These are phyloP conservation scores for Sussaba pulchella DNA, from an alignment of 2,888 invertebrate species.

Conservation along the genomic window DNA sequence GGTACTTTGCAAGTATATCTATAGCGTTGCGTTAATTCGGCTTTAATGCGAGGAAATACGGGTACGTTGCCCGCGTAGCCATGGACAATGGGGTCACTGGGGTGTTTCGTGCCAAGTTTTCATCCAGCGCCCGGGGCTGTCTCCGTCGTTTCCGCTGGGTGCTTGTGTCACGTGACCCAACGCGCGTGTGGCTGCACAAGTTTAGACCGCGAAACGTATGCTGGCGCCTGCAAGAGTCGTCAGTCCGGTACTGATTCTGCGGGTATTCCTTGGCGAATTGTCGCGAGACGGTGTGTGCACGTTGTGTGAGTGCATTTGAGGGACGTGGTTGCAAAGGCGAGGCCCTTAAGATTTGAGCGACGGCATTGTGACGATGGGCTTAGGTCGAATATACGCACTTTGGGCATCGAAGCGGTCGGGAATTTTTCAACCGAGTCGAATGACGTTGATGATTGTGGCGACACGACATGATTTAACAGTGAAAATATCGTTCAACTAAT, in stretches of 20 bases:
- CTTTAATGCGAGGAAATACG: constrained; percentile 76
- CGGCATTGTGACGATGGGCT: not conserved
- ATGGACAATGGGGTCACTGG: constrained; percentile 80
- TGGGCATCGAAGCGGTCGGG: too few species aligned
- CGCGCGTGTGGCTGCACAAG: constrained; percentile 74
- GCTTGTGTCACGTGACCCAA: not conserved
- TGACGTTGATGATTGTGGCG: too few species aligned
- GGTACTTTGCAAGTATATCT: constrained; percentile 73
- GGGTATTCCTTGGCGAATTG: constrained; percentile 3
- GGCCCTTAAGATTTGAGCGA: constrained; percentile 12
- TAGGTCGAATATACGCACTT: too few species aligned
- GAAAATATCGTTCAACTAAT: too few species aligned
- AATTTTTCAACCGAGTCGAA: too few species aligned
- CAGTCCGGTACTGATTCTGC: constrained; percentile 27
- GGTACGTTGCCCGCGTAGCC: constrained; percentile 73
- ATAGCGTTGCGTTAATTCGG: constrained; percentile 80
- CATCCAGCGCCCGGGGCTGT: constrained; percentile 60
- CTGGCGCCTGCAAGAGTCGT: constrained; percentile 31
- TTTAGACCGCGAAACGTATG: constrained; percentile 72
- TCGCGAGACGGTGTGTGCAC: not conserved
- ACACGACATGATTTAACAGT: too few species aligned
- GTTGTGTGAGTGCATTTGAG: constrained; percentile 18
- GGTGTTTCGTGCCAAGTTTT: constrained; percentile 80
- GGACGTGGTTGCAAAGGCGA: constrained; percentile 14
- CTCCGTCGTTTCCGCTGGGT: not conserved